These are phyloP conservation scores for Lasioglossum albipes DNA, from an alignment of 1,140 invertebrate species.

Conservation along the genomic window DNA sequence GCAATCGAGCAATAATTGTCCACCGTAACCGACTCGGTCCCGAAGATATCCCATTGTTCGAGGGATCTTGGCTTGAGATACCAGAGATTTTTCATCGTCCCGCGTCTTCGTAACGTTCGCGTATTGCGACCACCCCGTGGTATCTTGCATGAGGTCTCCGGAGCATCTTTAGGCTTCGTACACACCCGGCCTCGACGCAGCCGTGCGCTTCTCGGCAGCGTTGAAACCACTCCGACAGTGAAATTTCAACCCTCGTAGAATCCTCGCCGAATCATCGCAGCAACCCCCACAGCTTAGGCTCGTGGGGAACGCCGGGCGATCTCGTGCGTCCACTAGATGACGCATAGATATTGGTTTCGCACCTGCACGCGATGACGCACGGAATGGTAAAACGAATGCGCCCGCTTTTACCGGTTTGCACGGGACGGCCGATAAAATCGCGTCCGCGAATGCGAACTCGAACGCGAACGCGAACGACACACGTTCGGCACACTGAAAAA, in stretches of 20 bases:
- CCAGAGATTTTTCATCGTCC: conserved; percentile 71
- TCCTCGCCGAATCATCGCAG: not conserved
- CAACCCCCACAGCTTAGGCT: not conserved
- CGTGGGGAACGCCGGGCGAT: not conserved
- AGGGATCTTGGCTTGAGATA: conserved; percentile 70
- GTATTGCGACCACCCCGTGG: conserved; percentile 71
- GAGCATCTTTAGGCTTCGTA: conserved; percentile 63
- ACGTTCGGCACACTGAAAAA: conserved; percentile 21
- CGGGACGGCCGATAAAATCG: conserved; percentile 29
- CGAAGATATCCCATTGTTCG: conserved; percentile 72
- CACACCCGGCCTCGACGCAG: conserved; percentile 50
- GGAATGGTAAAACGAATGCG: conserved; percentile 14
- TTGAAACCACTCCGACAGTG: too few species aligned
- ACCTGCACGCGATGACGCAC: conserved; percentile 34
- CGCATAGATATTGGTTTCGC: conserved; percentile 30
- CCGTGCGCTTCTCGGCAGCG: not conserved
- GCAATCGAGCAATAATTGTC: conserved; percentile 69
- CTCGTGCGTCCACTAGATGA: not conserved
- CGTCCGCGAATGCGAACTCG: not conserved
- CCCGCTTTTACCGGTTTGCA: conserved; percentile 16
- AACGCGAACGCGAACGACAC: not conserved
- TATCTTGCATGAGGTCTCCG: conserved; percentile 70
- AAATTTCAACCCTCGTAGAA: too few species aligned
- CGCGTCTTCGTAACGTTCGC: conserved; percentile 67
- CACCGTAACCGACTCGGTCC: conserved; percentile 56